Base-by-base conservation (phyloP, 2,113 vertebrate genomes). In the Salvelinus fontinalis region DNA sequence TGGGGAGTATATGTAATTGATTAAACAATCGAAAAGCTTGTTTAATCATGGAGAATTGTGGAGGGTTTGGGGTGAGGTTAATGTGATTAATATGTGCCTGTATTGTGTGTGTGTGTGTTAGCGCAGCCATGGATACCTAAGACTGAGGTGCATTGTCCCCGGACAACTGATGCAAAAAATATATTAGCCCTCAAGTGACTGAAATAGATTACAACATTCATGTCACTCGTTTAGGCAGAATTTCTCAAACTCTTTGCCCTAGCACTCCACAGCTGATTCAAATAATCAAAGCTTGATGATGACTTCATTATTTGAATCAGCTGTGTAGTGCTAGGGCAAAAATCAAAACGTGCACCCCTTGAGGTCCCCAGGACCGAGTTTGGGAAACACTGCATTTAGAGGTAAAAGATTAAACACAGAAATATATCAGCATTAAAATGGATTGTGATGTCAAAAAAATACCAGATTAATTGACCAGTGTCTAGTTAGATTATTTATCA, bases 391-490 rank as follows among this genome's bases (percentile, higher is more conserved):
- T 44, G 39, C 39, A 44, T 44, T 24, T 67, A 69, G 79, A 72
- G 77, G 76, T 79, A 77, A 74, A 44, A 44, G 9, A 44, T 44
- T 44, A 44, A 84, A 84, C 81, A 76, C 27, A 20, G 7, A 76
- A 73, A 65, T 71, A 31, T 76, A 44, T 76, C 27, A 79, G 29
- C 29, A 34, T 67, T 7, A 29, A 6, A 67, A 16, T 34, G 31
- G 68, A 70, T 48, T 49, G 68, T 44, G 68, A 80, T 81, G 80
- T 80, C 20, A 75, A 65, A 72, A 22, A 83, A 64, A 83, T 79
- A 12, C 73, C 7, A 44, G 24, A 64, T 78, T 51, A 13, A 3
- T 71, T 24, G 71, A 76, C 16, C 70, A 14, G 80, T 73, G 75
- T 54, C 7, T 79, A 72, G 66, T 71, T 67, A 0, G 73, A 72